Conservation (phyloP, 2,113 vertebrate species). For the Chaenogobius annularis region DNA sequence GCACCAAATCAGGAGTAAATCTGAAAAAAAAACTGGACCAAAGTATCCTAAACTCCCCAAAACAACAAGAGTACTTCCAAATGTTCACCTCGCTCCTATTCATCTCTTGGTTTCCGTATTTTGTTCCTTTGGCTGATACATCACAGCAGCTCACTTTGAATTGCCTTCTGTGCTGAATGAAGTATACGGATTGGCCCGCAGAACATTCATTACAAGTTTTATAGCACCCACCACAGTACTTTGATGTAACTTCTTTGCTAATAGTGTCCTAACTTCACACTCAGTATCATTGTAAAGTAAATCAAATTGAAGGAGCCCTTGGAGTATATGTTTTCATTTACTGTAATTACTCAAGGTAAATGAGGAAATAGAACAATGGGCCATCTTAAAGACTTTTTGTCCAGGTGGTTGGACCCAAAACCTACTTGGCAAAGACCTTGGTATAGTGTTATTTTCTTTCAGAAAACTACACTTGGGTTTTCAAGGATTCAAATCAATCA, state of each 20-base stretch:
- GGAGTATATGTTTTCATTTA: constrained; percentile 68
- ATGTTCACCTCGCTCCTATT: constrained; percentile 45
- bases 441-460: not conserved
- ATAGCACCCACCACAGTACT: constrained; percentile 10
- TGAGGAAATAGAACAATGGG: constrained; percentile 71
- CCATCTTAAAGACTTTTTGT: constrained; percentile 73
- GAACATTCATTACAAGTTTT: constrained; percentile 18
- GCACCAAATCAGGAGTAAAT: not conserved
- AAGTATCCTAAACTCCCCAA: constrained; percentile 16
- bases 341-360: constrained; percentile 73
- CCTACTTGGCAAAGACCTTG: constrained; percentile 42
- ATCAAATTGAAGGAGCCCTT: constrained; percentile 70
- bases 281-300: constrained; percentile 65
- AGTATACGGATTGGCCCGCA: constrained; percentile 13
- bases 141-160: constrained; percentile 39
- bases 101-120: constrained; percentile 35
- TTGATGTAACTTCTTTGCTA: constrained; percentile 26
- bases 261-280: constrained; percentile 38
- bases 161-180: constrained; percentile 23
- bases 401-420: constrained; percentile 41
- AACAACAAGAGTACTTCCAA: constrained; percentile 51
- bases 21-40: not conserved
- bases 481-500: not conserved
- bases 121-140: constrained; percentile 52
- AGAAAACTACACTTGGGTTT: not conserved